These are phyloP conservation scores for Sebastolobus alascanus DNA, from an alignment of 2,797 vertebrate genomes.

Conservation along the genomic window DNA sequence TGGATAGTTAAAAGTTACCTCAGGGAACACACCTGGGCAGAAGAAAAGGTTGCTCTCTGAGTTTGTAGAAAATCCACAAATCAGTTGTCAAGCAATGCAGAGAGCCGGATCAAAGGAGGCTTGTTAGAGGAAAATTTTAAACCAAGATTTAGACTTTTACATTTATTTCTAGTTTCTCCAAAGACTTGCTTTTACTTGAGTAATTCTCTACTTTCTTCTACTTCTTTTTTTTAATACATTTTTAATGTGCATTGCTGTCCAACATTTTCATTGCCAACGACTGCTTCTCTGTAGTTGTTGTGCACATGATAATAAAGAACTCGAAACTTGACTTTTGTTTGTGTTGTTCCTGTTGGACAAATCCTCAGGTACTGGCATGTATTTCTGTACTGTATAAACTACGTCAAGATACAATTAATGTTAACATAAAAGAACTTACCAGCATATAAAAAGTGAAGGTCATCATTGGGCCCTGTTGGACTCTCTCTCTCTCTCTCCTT, in stretches of 20 bases:
- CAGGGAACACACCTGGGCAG: constrained; percentile 45
- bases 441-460: neutral
- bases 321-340: neutral
- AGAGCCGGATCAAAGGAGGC: neutral
- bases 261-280: neutral
- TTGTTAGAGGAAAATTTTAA: neutral
- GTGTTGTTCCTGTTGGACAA: neutral
- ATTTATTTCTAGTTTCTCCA: neutral
- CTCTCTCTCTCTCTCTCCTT: neutral
- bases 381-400: neutral
- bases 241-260: neutral
- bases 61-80: constrained; percentile 22
- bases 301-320: neutral
- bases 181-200: neutral
- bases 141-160: neutral
- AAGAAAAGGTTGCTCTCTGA: neutral
- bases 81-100: neutral
- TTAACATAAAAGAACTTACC: constrained; percentile 11
- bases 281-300: neutral
- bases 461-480: neutral
- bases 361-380: neutral
- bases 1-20: constrained; percentile 46
- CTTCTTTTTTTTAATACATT: neutral
- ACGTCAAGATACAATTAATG: neutral
- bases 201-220: neutral